Evolutionary conservation across 2,888 invertebrate species (phyloP).

Genomic region (Perdita meconis): DNA sequence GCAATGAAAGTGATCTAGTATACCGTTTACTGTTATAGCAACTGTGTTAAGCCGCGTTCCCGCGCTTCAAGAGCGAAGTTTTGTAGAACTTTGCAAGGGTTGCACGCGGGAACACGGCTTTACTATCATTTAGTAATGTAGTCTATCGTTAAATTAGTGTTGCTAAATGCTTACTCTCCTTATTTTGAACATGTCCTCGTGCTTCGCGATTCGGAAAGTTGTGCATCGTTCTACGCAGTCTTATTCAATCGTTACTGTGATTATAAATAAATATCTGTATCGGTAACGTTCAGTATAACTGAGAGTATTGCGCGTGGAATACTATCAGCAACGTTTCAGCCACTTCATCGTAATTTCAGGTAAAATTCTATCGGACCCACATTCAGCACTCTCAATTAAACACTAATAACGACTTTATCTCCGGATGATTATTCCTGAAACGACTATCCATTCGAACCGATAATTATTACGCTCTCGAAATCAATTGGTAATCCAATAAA

Average conservation of each 20-base stretch:
- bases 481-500: constrained; percentile 6
- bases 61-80: too few species aligned
- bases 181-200: background rate
- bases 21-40: background rate
- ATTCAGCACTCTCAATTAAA: background rate
- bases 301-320: too few species aligned
- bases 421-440: too few species aligned
- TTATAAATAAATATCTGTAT: background rate
- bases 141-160: constrained; percentile 12
- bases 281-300: too few species aligned
- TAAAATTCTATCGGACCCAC: too few species aligned
- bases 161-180: background rate
- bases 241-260: constrained; percentile 9
- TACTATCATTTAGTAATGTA: background rate
- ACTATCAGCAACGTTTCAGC: too few species aligned
- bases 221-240: constrained; percentile 3
- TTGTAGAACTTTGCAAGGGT: too few species aligned
- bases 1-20: constrained; percentile 16
- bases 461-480: background rate
- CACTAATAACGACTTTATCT: background rate
- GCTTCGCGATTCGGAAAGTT: background rate
- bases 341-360: background rate
- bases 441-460: constrained; percentile 2
- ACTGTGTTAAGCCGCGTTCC: too few species aligned
- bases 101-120: background rate